phyloP scores from a whole-genome alignment of 2,113 vertebrate species.

The Tylochromis polylepis region DNA sequence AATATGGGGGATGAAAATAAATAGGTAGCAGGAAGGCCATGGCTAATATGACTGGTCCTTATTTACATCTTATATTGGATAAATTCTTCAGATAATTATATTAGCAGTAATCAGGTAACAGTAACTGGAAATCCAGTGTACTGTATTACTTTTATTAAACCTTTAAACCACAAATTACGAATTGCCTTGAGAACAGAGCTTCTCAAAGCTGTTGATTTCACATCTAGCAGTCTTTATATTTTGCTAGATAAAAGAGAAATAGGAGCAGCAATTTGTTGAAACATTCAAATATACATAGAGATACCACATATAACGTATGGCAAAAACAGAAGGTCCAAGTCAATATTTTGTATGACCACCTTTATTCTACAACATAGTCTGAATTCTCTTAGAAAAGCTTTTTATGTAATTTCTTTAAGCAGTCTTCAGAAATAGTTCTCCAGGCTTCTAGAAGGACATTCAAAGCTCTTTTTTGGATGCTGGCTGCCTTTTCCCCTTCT shows the following conservation, averaged over 20 bases:
- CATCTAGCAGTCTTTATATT: conserved; percentile 17
- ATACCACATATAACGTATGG: background rate
- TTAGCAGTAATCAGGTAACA: background rate
- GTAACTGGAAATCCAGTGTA: background rate
- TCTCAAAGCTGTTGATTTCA: background rate
- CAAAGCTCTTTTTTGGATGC: background rate
- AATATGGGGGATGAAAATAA: background rate
- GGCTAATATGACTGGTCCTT: background rate
- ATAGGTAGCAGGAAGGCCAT: background rate
- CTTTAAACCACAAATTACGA: background rate
- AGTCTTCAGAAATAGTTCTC: background rate
- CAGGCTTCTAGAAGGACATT: background rate
- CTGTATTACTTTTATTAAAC: background rate
- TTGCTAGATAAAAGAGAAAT: background rate
- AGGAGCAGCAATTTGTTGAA: background rate
- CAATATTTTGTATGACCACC: background rate
- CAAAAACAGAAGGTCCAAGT: background rate
- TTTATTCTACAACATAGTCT: background rate
- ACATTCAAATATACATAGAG: background rate
- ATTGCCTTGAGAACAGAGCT: conserved; percentile 13
- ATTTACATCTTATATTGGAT: background rate
- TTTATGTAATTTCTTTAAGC: background rate
- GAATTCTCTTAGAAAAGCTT: background rate
- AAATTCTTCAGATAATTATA: background rate
- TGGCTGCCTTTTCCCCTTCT: background rate